These are phyloP conservation scores for Balanococcus diminutus DNA, from an alignment of 2,888 invertebrate species.

Conservation along the genomic window DNA sequence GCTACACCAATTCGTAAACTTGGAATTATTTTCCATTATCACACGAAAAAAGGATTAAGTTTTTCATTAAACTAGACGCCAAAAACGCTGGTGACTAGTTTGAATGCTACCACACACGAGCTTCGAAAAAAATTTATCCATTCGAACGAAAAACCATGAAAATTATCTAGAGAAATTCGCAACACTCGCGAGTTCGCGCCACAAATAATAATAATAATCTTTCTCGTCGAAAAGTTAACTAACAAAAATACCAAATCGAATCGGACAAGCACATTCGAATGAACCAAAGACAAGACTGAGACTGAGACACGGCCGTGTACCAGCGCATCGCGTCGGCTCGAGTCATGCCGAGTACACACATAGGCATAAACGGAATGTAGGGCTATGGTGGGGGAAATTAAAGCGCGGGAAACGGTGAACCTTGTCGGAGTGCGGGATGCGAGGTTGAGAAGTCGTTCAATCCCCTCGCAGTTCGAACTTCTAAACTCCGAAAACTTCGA, in stretches of 20 bases:
- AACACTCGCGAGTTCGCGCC: slow-evolving; percentile 8
- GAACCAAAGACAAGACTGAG: slow-evolving; percentile 23
- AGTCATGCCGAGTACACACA: too few relatives aligned
- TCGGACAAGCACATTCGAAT: neutral
- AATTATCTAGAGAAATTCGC: neutral
- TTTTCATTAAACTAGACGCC: slow-evolving; percentile 28
- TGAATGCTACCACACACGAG: too few relatives aligned
- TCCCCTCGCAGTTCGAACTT: slow-evolving; percentile 43
- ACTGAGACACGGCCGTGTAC: slow-evolving; percentile 27
- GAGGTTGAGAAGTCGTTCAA: slow-evolving; percentile 45
- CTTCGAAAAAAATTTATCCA: slow-evolving; percentile 16
- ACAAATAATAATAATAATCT: neutral
- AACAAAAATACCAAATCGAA: too few relatives aligned
- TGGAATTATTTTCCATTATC: slow-evolving; percentile 51
- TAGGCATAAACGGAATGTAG: slow-evolving; percentile 53
- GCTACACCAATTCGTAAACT: slow-evolving; percentile 46
- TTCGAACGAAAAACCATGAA: neutral
- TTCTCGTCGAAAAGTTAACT: neutral
- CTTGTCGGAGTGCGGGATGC: slow-evolving; percentile 31
- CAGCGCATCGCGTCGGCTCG: neutral
- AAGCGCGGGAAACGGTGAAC: slow-evolving; percentile 52
- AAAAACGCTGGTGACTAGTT: slow-evolving; percentile 31
- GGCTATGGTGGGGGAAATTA: slow-evolving; percentile 50
- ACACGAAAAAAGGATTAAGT: neutral
- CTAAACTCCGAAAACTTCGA: neutral